Conservation (phyloP, 2,797 vertebrate species). For the Pangasius mekongensis region DNA sequence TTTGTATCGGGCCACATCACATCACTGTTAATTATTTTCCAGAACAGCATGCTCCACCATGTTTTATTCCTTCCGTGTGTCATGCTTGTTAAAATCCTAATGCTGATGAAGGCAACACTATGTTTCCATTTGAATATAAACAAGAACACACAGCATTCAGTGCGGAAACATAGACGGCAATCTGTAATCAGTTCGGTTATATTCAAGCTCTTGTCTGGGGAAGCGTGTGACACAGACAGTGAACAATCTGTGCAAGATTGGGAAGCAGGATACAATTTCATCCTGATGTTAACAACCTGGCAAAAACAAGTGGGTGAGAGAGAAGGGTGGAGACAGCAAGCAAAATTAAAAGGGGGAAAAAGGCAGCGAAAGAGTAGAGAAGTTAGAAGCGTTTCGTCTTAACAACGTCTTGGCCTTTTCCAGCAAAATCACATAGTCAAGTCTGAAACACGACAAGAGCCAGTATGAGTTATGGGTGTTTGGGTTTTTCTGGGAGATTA, state of each 20-base stretch:
- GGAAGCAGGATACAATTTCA: neutral
- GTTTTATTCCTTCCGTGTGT: neutral
- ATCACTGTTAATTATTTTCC: neutral
- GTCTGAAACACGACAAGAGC: neutral
- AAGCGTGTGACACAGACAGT: neutral
- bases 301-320: neutral
- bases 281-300: neutral
- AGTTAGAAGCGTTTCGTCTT: neutral
- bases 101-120: neutral
- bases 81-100: neutral
- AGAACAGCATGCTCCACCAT: neutral
- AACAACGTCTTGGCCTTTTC: neutral
- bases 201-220: neutral
- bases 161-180: neutral
- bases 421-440: neutral
- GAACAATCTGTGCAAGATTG: neutral
- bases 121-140: neutral
- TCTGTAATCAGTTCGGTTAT: neutral
- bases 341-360: neutral
- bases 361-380: constrained; percentile 5
- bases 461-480: neutral
- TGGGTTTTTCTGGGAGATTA: neutral
- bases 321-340: neutral
- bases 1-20: neutral
- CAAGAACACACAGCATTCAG: neutral